These are phyloP conservation scores for Tenrec ecaudatus DNA, from an alignment of 2,113 vertebrate species.

Conservation along the genomic window DNA sequence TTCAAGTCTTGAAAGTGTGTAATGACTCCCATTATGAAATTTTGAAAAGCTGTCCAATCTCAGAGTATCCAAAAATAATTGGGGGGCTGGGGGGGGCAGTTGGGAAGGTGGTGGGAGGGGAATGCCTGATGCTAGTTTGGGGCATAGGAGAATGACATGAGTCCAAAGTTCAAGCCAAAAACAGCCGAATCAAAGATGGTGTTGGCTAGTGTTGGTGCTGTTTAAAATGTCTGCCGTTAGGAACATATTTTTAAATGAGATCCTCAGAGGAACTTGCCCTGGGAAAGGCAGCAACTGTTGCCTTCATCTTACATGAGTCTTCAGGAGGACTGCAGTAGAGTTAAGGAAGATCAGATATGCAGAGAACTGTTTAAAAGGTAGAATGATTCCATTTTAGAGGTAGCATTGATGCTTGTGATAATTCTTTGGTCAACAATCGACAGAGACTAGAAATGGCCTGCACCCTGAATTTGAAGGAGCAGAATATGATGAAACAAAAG, in stretches of 20 bases:
- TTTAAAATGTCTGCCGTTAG: conserved; percentile 18
- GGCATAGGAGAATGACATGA: conserved; percentile 36
- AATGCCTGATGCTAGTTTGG: conserved; percentile 25
- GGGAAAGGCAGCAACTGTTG: neutral
- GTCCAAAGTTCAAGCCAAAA: conserved; percentile 36
- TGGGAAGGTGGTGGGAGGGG: no score
- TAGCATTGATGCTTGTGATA: no score
- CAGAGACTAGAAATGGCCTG: neutral
- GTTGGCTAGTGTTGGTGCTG: neutral
- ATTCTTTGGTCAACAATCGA: neutral
- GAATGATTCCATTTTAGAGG: no score
- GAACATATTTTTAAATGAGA: conserved; percentile 26
- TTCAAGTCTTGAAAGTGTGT: conserved; percentile 66
- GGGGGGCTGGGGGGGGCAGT: neutral
- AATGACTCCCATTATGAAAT: conserved; percentile 74
- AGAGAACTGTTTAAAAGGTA: no score
- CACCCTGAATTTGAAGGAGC: neutral
- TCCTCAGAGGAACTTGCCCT: neutral
- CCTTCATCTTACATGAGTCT: neutral
- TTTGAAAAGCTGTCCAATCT: conserved; percentile 72
- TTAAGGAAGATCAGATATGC: conserved; percentile 1
- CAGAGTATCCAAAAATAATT: conserved; percentile 18
- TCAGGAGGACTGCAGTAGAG: conserved; percentile 20
- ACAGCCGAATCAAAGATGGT: neutral
- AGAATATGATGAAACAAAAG: neutral